A percentile compares a stretch with the other conserved stretches of the same genome.
phyloP scores from a whole-genome alignment of 2,888 invertebrate genomes.

The Nymphalis urticae region DNA sequence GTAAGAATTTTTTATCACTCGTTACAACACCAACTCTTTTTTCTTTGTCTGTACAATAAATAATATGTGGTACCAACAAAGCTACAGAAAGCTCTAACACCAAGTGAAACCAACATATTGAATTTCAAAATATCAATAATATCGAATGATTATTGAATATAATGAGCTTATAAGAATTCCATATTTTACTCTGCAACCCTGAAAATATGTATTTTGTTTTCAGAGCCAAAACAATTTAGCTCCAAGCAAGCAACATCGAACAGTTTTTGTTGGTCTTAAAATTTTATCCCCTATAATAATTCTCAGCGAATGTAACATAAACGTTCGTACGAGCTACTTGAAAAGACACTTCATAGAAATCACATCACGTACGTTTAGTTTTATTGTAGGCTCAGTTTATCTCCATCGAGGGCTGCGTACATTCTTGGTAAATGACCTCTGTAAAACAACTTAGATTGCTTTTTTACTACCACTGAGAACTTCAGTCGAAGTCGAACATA shows the following conservation, averaged over 20 bases:
- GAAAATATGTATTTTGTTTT: not conserved
- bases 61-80: too few relatives aligned
- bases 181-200: not conserved
- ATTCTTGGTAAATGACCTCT: constrained; percentile 33
- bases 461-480: constrained; percentile 34
- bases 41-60: too few relatives aligned
- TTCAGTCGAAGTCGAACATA: constrained; percentile 20
- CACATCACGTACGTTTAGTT: constrained; percentile 37
- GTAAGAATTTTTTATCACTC: too few relatives aligned
- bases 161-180: too few relatives aligned
- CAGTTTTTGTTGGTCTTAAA: constrained; percentile 9
- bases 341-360: constrained; percentile 31
- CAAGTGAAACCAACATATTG: too few relatives aligned
- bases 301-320: constrained; percentile 13
- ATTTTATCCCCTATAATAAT: constrained; percentile 18
- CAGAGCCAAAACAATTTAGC: not conserved
- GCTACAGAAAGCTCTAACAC: too few relatives aligned
- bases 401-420: constrained; percentile 33
- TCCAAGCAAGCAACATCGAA: not conserved
- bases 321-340: constrained; percentile 16
- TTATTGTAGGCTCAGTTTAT: constrained; percentile 36
- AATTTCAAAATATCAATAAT: too few relatives aligned
- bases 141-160: too few relatives aligned
- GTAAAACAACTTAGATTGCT: constrained; percentile 38
- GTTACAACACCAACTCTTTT: too few relatives aligned